Evolutionary conservation across 2,113 vertebrate species (phyloP).

Genomic region (Cololabis saira): DNA sequence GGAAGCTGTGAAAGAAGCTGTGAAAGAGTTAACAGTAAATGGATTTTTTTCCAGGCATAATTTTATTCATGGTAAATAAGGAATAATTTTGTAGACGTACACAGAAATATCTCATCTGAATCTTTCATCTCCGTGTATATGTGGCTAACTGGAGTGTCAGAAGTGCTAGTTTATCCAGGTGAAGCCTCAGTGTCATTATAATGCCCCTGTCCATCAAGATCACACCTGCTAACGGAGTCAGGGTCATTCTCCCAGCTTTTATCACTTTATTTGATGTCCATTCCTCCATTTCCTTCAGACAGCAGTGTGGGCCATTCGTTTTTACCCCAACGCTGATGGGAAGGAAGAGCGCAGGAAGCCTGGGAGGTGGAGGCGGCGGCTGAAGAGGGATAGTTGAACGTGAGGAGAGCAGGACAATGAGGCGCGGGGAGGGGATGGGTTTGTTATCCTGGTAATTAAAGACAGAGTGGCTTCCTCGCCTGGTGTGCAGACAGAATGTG

Average conservation of each 20-base stretch:
- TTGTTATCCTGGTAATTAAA: conserved; percentile 92
- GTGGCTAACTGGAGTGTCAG: conserved; percentile 66
- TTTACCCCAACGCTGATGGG: conserved; percentile 60
- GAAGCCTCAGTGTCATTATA: conserved; percentile 69
- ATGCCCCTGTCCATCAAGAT: conserved; percentile 72
- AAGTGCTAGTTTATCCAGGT: conserved; percentile 70
- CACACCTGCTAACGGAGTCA: conserved; percentile 68
- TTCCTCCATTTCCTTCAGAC: conserved; percentile 65
- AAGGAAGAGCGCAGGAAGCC: conserved; percentile 42
- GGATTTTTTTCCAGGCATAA: background rate
- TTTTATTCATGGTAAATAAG: background rate
- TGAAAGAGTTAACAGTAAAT: background rate
- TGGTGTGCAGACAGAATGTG: conserved; percentile 84
- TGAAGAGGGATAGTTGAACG: conserved; percentile 34
- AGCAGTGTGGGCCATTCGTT: conserved; percentile 66
- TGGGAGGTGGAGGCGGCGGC: conserved; percentile 31
- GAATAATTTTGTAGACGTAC: background rate
- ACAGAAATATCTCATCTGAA: background rate
- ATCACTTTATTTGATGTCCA: conserved; percentile 75
- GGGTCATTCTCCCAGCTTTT: conserved; percentile 63
- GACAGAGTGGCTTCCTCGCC: conserved; percentile 86
- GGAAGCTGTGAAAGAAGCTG: background rate
- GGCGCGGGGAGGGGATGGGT: conserved; percentile 78
- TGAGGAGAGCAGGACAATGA: conserved; percentile 47
- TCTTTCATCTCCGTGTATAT: conserved; percentile 37